Evolutionary conservation across 1,140 invertebrate genomes (phyloP), one percentile per base, ranked within the genome.

Genomic region (Cephus cinctus): DNA sequence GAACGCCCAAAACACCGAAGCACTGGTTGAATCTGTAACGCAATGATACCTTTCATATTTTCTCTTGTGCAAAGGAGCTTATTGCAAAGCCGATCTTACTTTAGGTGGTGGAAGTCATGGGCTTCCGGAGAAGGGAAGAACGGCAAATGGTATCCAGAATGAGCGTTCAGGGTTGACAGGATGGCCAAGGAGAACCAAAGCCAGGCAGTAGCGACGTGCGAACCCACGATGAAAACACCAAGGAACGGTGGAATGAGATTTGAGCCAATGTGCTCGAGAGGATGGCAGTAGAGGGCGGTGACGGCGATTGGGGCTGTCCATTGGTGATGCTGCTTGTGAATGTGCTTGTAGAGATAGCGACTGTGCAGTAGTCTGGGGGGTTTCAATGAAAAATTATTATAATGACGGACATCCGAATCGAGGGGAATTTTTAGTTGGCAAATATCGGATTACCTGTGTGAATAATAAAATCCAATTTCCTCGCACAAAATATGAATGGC

Each of bases 41-140:
- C 45, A 52, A 18, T 22, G 20, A 32, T 40, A 14, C 38, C 39
- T n/a, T n/a, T n/a, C n/a, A n/a, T 6, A 30, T 36, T 46, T 11
- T 48, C 27, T 41, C 23, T 19, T n/a, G 11, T 27, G 43, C 5
- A 34, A 43, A 52, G 6, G 2, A 23, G 34, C 15, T 36, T 35
- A 19, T 25, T 35, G 31, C 14, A 39, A 34, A 41, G 32, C 11
- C 35, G 31, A 31, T 74, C 80, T 80, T 74, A 92, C 90, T 91
- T 92, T 27, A 90, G 75, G 71, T 95, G 92, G 73, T 95, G 92
- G 70, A 89, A 94, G 74, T 94, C 92, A 64, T 95, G 92, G 2
- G 88, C 87, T 74, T 94, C 90, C n/a, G 91, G 90, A 18, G 89
- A 92, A 5, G 89, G 88, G 60, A 94, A 85, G 60, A 94, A 88